phyloP scores from a whole-genome alignment of 2,888 invertebrate species.

The Apamea monoglypha region DNA sequence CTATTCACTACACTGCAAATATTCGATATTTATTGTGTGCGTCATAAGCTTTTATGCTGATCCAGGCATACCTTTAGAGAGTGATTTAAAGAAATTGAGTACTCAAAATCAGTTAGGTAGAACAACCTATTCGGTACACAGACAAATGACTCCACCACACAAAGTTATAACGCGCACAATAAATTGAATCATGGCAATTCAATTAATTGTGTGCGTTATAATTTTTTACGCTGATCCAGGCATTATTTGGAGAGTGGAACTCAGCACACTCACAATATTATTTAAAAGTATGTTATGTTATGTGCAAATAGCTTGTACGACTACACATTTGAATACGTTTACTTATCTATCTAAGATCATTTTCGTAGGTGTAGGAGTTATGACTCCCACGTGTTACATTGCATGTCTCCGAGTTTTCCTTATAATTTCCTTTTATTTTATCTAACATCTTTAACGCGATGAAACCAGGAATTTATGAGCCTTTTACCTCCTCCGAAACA shows the following conservation, averaged over 20 bases:
- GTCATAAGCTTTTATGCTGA: not conserved
- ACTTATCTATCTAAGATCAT: not conserved
- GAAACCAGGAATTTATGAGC: constrained; percentile 40
- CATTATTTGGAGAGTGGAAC: not conserved
- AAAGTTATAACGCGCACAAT: not conserved
- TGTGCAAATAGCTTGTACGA: not conserved
- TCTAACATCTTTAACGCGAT: constrained; percentile 55
- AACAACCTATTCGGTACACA: not conserved
- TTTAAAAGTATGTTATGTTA: not conserved
- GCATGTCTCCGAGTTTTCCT: constrained; percentile 34
- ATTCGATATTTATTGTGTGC: no score
- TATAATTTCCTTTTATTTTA: constrained; percentile 59
- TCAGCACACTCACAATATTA: not conserved
- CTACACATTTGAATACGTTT: constrained; percentile 6
- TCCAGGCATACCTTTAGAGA: not conserved
- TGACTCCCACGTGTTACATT: constrained; percentile 24
- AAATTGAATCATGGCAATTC: no score
- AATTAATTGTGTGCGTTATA: not conserved
- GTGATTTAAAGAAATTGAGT: not conserved
- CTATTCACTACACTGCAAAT: no score
- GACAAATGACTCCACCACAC: not conserved
- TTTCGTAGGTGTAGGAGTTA: not conserved
- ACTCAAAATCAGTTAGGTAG: not conserved
- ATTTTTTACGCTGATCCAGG: not conserved
- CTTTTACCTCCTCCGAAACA: constrained; percentile 59